Evolutionary conservation across 2,113 vertebrate genomes (phyloP), one percentile per base, ranked within the genome.

Genomic region (Pantherophis guttatus): DNA sequence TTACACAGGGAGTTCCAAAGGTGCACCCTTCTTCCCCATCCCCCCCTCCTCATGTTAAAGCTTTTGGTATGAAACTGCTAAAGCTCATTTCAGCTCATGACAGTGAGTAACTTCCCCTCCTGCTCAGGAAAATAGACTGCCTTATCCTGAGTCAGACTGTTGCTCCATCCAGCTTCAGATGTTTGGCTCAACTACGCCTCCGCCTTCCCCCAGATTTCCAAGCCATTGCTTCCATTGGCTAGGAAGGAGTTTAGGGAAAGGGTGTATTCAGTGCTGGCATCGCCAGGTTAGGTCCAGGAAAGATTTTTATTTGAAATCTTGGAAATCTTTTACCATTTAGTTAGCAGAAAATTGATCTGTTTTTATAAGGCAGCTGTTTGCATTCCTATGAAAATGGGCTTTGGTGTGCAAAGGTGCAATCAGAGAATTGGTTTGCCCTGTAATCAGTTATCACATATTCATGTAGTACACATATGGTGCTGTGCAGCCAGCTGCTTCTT

Each of bases 81-180:
- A 12, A 75, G 29, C 24, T 33, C 52, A 54, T 54, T 53, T 88
- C 86, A 21, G 33, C 59, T 2, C 88, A 48, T 90, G 92, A 53
- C n/a, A 55, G 81, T 93, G 70, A 58, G 54, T 93, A 90, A 86
- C 88, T 88, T 24, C 55, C 65, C 91, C 50, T 92, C 58, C 58
- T 53, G 23, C 62, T 3, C n/a, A 39, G 85, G 85, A 57, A 44
- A n/a, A 55, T 13, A 23, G 86, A 53, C 50, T 48, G 52, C 17
- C 44, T 90, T 70, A 26, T 52, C 17, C 58, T 90, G 89, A 65
- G 48, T 90, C 44, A 90, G 59, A 52, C 44, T 29, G 8, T 65
- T 50, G 58, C 58, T 48, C 44, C 58, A 65, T 48, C 44, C n/a
- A 19, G 59, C 58, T 48, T 29, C 7, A 26, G 26, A 33, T 11